Evolutionary conservation across 2,797 vertebrate genomes (phyloP).

Genomic region (Macropus fuliginosus): DNA sequence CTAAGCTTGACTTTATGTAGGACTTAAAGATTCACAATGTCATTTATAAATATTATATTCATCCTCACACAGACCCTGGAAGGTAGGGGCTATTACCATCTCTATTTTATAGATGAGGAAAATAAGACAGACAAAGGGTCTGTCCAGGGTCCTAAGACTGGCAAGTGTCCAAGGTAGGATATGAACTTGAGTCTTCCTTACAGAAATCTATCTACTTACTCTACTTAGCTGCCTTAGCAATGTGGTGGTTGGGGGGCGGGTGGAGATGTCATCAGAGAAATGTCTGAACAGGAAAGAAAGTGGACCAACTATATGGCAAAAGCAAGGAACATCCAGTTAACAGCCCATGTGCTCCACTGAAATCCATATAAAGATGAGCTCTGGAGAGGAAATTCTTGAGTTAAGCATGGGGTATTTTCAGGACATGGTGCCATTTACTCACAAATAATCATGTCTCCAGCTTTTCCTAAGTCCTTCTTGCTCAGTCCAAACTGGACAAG

Average conservation of each 20-base stretch:
- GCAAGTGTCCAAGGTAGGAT: background rate
- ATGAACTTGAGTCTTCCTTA: background rate
- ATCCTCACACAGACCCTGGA: background rate
- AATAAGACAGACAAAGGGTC: background rate
- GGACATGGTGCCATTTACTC: background rate
- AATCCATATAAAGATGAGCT: background rate
- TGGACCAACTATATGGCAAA: background rate
- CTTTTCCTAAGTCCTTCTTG: conserved; percentile 24
- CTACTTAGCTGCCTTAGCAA: background rate
- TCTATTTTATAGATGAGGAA: background rate
- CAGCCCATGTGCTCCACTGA: background rate
- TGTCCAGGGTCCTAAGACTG: background rate
- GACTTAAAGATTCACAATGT: background rate
- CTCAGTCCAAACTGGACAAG: background rate
- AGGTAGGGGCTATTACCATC: background rate
- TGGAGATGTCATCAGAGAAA: background rate
- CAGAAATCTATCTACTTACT: background rate
- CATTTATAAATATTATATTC: background rate
- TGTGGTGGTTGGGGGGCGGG: background rate
- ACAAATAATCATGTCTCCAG: background rate
- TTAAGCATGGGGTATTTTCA: background rate
- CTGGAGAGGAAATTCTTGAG: conserved; percentile 24
- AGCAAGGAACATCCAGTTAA: background rate
- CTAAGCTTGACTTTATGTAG: background rate
- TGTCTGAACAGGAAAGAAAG: background rate